Base-by-base conservation (phyloP, 2,113 vertebrate species). In the Dipodomys spectabilis region DNA sequence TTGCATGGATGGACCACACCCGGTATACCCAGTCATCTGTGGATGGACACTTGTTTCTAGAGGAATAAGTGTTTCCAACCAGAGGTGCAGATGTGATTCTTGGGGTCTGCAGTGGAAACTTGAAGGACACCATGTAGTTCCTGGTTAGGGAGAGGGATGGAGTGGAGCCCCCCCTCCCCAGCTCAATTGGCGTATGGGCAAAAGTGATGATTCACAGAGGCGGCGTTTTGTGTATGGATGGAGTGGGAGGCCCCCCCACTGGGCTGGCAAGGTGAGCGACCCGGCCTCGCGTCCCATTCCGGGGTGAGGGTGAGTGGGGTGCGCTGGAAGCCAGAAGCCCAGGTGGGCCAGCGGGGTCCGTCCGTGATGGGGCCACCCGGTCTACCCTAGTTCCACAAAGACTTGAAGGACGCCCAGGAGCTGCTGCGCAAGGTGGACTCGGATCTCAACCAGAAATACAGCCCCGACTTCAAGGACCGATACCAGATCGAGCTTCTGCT, bases 381-480 rank as follows among this genome's bases (percentile, higher is more conserved):
- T 88, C 74, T 90, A 77, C 86, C 45, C 28, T 92, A 99, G 99
- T 99, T 98, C 96, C 98, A 99, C 79, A 99, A 98, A 94, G 99
- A 99, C 2, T 20, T 98, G 0, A 99, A 99, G 71, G 99, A 99
- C 74, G 99, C 99, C 12, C 99, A 99, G 97, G 99, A 99, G 69
- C 97, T 99, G 95, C 96, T 99, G 96, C 98, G 97, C 97, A 98
- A 99, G 23, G 98, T 99, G 96, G 99, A 99, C 9, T 99, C 97
- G 0, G 99, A 99, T 62, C 96, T 99, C 97, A 98, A 97, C 96
- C 99, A 99, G 95, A 99, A 99, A 86, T 99, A 99, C 97, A 99
- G 97, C 96, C 99, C 99, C 0, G 99, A 99, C 91, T 99, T 99
- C 97, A 99, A 99, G 97, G 99, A 99, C 88, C 98, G 98, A 88